Conservation (phyloP, 2,113 vertebrate genomes). For the Psilopsiagon aurifrons region DNA sequence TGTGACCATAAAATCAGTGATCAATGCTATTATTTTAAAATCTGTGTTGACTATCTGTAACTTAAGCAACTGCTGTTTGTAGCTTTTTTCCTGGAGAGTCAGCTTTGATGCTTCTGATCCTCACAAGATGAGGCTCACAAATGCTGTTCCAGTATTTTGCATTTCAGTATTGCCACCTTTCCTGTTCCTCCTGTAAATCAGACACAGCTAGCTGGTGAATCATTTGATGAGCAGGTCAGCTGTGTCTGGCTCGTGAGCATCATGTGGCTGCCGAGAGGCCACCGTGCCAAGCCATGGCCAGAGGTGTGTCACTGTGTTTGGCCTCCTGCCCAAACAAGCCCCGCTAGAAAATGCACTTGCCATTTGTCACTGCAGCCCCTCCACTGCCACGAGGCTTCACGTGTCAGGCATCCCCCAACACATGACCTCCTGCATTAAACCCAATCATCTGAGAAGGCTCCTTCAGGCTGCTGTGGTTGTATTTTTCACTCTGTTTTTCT, state of each 20-base stretch:
- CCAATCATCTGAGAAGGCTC: not conserved
- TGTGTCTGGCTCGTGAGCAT: not conserved
- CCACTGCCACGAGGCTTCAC: not conserved
- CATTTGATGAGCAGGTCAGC: not conserved
- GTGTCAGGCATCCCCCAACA: not conserved
- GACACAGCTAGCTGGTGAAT: not conserved
- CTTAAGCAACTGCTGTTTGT: not conserved
- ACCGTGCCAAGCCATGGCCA: accelerated
- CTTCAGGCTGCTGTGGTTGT: not conserved
- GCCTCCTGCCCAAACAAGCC: not conserved
- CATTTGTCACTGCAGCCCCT: not conserved
- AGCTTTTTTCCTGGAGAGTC: not conserved
- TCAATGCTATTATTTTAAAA: not conserved
- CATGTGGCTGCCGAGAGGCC: not conserved
- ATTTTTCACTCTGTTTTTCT: not conserved
- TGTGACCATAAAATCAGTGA: not conserved
- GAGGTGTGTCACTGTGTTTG: not conserved
- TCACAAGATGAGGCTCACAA: not conserved
- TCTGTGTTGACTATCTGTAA: not conserved
- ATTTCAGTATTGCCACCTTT: accelerated
- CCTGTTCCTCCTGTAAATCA: not conserved
- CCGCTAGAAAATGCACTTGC: not conserved
- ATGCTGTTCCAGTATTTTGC: accelerated
- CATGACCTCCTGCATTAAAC: not conserved
- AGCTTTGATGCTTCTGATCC: not conserved